Evolutionary conservation across 1,140 invertebrate genomes (phyloP), one percentile per base, ranked within the genome.

Genomic region (Zaprionus davidi): DNA sequence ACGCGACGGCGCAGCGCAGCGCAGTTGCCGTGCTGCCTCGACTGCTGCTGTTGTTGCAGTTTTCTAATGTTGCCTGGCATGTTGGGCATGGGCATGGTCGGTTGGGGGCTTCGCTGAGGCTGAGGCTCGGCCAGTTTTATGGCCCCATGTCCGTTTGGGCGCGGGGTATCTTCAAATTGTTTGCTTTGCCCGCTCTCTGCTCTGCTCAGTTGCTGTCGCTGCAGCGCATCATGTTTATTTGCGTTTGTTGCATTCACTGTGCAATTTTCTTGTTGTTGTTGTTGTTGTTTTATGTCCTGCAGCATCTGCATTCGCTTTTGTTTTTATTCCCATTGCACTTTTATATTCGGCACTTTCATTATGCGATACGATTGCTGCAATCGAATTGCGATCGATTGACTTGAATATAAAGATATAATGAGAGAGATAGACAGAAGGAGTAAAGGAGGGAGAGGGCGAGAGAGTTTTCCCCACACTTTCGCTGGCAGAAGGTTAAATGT

Each of bases 41-140:
- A 20, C 26, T 34, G 58, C 65, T 56, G 71, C 73, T 64, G 81
- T 28, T 68, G 81, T 82, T 86, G 82, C 83, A 87, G 84, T 87
- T 87, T 87, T 87, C 83, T 87, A 87, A 87, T 87, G 83, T 88
- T 87, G 83, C 81, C 70, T 86, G 83, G 83, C 83, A 80, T 87
- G 83, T 87, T 87, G 80, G 67, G 83, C 78, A 78, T 87, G 83
- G 83, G 79, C 83, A 86, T 86, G 83, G 83, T 87, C 87, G 65
- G 83, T 87, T 86, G 65, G 60, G 72, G 76, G 65, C 79, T 72
- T 17, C n/a, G 41, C 41, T 17, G 41, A 20, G 41, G 41, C 41
- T 78, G 57, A 60, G 71, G 78, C 76, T 69, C 85, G 83, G 82
- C 83, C 78, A 79, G 83, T 86, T 86, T 86, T 86, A 83, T 87